Percentiles rank a stretch among this genome's conserved stretches.
phyloP scores from a whole-genome alignment of 2,113 vertebrate genomes.

The Dunckerocampus dactyliophorus region DNA sequence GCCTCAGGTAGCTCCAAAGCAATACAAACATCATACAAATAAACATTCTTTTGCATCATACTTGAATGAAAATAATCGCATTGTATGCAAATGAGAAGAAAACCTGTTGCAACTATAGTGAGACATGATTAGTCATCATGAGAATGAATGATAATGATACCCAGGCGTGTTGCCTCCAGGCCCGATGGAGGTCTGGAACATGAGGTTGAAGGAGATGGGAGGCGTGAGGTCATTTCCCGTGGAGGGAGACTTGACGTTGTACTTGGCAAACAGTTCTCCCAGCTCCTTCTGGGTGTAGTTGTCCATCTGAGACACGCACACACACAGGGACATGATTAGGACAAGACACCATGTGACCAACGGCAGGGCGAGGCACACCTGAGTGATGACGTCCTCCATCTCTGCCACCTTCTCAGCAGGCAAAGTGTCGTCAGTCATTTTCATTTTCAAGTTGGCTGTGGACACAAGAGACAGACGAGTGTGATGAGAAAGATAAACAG shows the following conservation, averaged over 20 bases:
- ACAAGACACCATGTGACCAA: not conserved
- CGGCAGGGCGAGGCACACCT: slow-evolving; percentile 60
- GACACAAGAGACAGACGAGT: not conserved
- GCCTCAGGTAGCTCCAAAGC: slow-evolving; percentile 81
- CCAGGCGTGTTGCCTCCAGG: slow-evolving; percentile 90
- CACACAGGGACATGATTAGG: not conserved
- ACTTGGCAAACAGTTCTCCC: slow-evolving; percentile 84
- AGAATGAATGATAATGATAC: slow-evolving; percentile 44
- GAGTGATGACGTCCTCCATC: slow-evolving; percentile 87
- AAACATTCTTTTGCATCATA: not conserved
- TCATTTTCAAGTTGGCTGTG: slow-evolving; percentile 86
- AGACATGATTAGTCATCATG: no score
- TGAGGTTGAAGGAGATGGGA: slow-evolving; percentile 88
- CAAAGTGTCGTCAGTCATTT: slow-evolving; percentile 92
- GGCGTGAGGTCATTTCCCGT: slow-evolving; percentile 86
- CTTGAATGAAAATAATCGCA: no score
- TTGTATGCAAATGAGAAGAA: no score
- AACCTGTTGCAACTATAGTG: no score
- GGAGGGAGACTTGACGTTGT: slow-evolving; percentile 86
- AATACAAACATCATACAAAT: not conserved
- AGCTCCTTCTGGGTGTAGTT: slow-evolving; percentile 86
- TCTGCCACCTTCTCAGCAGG: slow-evolving; percentile 80
- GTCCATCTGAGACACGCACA: slow-evolving; percentile 77
- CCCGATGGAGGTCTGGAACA: slow-evolving; percentile 93
- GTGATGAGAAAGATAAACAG: no score